These are phyloP conservation scores for Isichthys henryi DNA, from an alignment of 2,113 vertebrate species.

Conservation along the genomic window DNA sequence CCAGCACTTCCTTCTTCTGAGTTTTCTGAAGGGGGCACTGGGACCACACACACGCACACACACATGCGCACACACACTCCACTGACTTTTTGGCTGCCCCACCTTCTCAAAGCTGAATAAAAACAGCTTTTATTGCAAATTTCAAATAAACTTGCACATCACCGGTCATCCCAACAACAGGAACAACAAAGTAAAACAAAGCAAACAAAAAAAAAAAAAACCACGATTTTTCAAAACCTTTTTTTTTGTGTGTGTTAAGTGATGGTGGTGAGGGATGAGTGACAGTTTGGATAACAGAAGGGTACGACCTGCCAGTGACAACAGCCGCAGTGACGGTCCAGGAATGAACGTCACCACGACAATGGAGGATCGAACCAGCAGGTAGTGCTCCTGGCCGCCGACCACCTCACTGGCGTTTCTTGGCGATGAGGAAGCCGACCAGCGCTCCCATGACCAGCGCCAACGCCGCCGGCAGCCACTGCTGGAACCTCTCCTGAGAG, in stretches of 20 bases:
- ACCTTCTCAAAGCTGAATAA: background rate
- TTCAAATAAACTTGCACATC: background rate
- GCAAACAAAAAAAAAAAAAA: background rate
- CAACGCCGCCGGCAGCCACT: slow-evolving; percentile 37
- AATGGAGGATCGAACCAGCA: background rate
- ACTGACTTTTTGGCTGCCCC: background rate
- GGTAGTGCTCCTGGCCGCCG: background rate
- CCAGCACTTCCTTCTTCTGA: background rate
- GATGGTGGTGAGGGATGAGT: background rate
- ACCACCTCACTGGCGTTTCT: slow-evolving; percentile 33
- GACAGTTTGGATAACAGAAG: background rate
- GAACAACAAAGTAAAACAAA: background rate
- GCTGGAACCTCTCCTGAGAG: slow-evolving; percentile 28
- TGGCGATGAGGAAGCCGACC: slow-evolving; percentile 34
- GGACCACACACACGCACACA: background rate
- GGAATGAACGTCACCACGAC: background rate
- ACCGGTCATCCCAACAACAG: background rate
- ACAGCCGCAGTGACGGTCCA: background rate
- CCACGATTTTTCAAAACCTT: background rate
- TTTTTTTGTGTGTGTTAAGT: background rate
- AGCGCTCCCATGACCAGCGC: slow-evolving; percentile 40
- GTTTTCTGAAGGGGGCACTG: background rate
- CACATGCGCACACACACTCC: background rate
- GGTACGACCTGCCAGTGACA: background rate
- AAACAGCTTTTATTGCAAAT: background rate